Evolutionary conservation across 2,113 vertebrate species (phyloP), one percentile per base, ranked within the genome.

Genomic region (Salminus brasiliensis): DNA sequence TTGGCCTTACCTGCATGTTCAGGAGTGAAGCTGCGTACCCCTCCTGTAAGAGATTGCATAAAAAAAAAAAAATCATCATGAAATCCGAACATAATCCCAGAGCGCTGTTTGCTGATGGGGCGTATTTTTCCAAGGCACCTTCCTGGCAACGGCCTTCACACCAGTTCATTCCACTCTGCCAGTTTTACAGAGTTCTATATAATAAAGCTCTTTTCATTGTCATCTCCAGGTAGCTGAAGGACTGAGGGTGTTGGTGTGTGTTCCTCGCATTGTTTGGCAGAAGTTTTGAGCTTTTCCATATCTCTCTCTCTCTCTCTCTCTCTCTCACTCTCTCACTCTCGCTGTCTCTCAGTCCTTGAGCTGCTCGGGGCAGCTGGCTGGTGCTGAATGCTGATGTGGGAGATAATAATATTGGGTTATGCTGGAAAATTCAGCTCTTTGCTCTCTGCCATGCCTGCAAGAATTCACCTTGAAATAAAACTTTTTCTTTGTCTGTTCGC

Each of bases 301-400:
- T n/a, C 30, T 27, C 69, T 80, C 62, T 41, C 74, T 63, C 34
- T 34, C 68, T 69, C 23, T 80, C 78, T 55, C 65, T 81, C 59
- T 60, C 45, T 60, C 80, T 69, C 29, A n/a, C 55, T 79, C 79
- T 21, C 16, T 18, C 59, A n/a, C 27, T 30, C 59, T 9, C 43
- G 79, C 69, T 79, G 52, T 60, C 80, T 66, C 23, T 21, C 47
- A 53, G 41, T 81, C 78, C 85, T 78, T 81, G 76, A 55, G 55
- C 69, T 62, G 27, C 36, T 49, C 81, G 18, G 59, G 41, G 72
- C 83, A 93, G 91, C 83, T 92, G 88, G 88, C 89, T 87, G 81
- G 84, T 84, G 79, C 84, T 89, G 90, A 91, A 92, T 92, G 91
- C 88, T 91, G 88, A 92, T 93, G 88, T 83, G 81, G 74, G 81